Conservation (phyloP, 1,140 invertebrate species). For the Wasmannia auropunctata region DNA sequence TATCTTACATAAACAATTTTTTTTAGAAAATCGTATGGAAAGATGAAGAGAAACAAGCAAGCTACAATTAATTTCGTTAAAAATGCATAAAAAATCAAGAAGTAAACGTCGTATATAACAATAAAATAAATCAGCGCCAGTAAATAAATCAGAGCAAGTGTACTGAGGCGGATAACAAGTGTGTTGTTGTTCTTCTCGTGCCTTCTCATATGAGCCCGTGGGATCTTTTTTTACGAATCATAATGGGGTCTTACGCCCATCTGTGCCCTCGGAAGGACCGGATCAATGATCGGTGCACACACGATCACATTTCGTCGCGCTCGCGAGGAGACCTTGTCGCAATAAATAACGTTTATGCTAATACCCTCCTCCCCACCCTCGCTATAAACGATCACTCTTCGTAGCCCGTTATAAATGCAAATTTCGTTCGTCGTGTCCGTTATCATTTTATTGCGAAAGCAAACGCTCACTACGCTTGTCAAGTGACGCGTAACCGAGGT, state of each 20-base stretch:
- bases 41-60: background rate
- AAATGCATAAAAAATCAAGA: background rate
- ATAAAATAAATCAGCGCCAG: background rate
- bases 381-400: slow-evolving; percentile 3
- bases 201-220: background rate
- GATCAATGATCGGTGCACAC: slow-evolving; percentile 9
- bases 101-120: background rate
- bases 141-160: background rate
- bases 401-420: slow-evolving; percentile 22
- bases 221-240: background rate
- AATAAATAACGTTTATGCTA: slow-evolving; percentile 41
- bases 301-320: background rate
- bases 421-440: slow-evolving; percentile 4
- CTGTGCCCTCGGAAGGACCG: background rate
- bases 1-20: too few relatives aligned
- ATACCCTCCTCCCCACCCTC: too few relatives aligned
- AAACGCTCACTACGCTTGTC: background rate
- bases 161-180: background rate
- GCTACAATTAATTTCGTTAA: background rate
- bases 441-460: slow-evolving; percentile 23
- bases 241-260: background rate
- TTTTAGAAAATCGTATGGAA: background rate
- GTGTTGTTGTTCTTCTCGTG: background rate
- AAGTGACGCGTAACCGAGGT: background rate
- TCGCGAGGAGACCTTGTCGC: background rate